Evolutionary conservation across 2,113 vertebrate species (phyloP), one percentile per base, ranked within the genome.

Genomic region (Connochaetes taurinus): DNA sequence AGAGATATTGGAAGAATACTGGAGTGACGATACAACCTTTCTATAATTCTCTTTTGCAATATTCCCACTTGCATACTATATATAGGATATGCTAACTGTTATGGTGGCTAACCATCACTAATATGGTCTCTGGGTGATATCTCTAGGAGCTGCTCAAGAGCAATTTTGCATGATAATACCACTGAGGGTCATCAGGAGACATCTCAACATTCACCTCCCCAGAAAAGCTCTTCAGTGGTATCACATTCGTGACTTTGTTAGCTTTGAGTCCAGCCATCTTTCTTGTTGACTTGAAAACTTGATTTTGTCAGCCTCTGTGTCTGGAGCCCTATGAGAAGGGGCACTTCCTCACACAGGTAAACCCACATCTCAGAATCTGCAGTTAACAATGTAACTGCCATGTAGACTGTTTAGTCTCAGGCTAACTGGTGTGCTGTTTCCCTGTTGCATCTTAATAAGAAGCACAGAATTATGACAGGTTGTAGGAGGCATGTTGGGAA

Each of bases 1-100:
- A 60, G 47, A 81, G 43, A 43, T 87, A 31, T 31, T 78, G 13
- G 60, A 45, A 52, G 31, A 76, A 78, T 91, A 84, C 19, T 55
- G 25, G 6, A 58, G 14, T 95, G 50, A 87, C 33, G 58, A 36
- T 71, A 33, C 25, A 78, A 13, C 17, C 5, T 81, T 67, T 85
- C n/a, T 85, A 2, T 60, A 97, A 57, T 60, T 90, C 40, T 90
- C 43, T 93, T 81, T 90, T 87, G 52, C 60, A 86, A 7, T n/a
- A 23, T 92, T 86, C 29, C 29, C 31, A 81, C 71, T 86, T 94
- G 36, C 19, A 17, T 76, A 55, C 3, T 12, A 5, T 82, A 85
- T 45, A 40, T 5, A 93, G 45, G 60, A 82, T 74, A n/a, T 82
- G 58, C 13, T 82, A 45, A 21, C 76, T 82, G 91, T 90, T 90